phyloP scores from a whole-genome alignment of 2,888 invertebrate species.

The Epistrophe grossulariae region DNA sequence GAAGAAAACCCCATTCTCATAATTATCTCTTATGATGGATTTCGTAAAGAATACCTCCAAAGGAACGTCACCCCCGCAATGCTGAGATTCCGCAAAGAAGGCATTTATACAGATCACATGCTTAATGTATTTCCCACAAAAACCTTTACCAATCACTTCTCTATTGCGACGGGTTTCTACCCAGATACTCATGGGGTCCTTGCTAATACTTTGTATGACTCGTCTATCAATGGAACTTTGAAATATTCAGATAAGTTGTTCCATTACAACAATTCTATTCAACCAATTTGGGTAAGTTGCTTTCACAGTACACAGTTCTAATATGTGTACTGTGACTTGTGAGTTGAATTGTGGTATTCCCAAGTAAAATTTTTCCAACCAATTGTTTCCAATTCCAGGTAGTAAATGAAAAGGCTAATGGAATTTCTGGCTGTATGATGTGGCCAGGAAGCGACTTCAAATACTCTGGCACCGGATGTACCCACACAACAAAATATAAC shows the following conservation, averaged over 20 bases:
- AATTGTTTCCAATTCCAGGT: conserved; percentile 27
- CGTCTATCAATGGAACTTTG: conserved; percentile 78
- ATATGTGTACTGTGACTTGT: no score
- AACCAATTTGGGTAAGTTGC: conserved; percentile 88
- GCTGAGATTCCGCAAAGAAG: conserved; percentile 85
- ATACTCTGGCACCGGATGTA: conserved; percentile 85
- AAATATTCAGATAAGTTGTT: conserved; percentile 84
- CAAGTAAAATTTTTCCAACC: no score
- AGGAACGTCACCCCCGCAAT: conserved; percentile 86
- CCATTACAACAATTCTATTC: conserved; percentile 85
- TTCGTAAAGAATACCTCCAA: conserved; percentile 88
- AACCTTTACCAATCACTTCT: conserved; percentile 90
- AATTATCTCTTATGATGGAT: conserved; percentile 87
- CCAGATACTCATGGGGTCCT: conserved; percentile 89
- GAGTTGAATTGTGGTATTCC: no score
- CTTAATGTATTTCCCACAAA: conserved; percentile 88
- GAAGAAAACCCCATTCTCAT: conserved; percentile 54
- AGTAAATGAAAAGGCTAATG: conserved; percentile 85
- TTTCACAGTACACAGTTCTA: no score
- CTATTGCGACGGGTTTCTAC: conserved; percentile 88
- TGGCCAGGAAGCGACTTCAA: conserved; percentile 88
- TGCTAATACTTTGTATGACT: conserved; percentile 87
- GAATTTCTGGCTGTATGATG: conserved; percentile 88
- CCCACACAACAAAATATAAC: conserved; percentile 83
- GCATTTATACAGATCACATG: conserved; percentile 86